phyloP scores from a whole-genome alignment of 2,888 invertebrate genomes.

The Ypsolopha scabrella region DNA sequence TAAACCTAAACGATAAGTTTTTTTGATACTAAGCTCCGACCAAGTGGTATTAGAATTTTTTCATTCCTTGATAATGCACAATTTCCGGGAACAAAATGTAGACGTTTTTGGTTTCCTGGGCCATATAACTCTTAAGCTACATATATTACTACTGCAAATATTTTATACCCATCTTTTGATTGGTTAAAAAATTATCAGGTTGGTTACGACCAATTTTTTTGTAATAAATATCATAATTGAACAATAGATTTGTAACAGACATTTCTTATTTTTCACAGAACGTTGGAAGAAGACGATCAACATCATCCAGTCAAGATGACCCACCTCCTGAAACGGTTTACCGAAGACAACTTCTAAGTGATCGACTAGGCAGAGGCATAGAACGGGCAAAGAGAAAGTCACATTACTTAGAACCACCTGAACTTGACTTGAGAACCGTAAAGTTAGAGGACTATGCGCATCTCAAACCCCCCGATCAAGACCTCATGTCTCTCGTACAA shows the following conservation, averaged over 20 bases:
- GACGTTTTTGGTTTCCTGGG: no score
- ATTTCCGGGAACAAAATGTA: no score
- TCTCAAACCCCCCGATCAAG: conserved; percentile 76
- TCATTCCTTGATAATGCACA: no score
- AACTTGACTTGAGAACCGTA: conserved; percentile 74
- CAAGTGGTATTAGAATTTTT: no score
- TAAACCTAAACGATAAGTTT: no score
- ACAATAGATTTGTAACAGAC: background rate
- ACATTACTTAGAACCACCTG: conserved; percentile 75
- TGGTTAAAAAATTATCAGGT: no score
- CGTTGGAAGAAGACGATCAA: conserved; percentile 55
- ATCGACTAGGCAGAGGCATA: conserved; percentile 71
- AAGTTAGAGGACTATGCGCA: conserved; percentile 77
- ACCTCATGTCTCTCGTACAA: conserved; percentile 76
- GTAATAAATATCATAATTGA: no score
- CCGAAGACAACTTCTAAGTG: conserved; percentile 71
- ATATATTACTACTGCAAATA: background rate
- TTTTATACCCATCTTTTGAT: background rate
- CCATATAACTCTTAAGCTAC: no score
- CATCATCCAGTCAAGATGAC: conserved; percentile 64
- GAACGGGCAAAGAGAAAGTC: conserved; percentile 74
- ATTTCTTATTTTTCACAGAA: conserved; percentile 30
- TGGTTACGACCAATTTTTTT: no score
- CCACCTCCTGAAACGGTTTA: conserved; percentile 66
- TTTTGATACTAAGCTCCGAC: no score